A percentile compares a stretch with the other conserved stretches of the same genome.
These are phyloP conservation scores for Lepus europaeus DNA, from an alignment of 2,113 vertebrate species.

Conservation along the genomic window DNA sequence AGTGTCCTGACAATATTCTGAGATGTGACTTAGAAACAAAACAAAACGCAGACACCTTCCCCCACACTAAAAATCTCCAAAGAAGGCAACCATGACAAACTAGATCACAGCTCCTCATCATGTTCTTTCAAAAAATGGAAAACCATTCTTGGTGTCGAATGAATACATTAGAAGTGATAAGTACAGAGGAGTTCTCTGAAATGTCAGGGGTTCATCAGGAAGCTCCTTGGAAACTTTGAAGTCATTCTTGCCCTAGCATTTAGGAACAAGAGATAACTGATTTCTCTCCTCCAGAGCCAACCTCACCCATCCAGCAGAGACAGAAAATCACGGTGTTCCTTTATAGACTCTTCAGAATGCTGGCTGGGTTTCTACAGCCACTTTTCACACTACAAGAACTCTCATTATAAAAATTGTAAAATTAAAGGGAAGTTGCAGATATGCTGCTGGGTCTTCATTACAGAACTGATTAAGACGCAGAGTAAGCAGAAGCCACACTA, in stretches of 20 bases:
- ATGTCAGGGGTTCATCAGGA: slow-evolving; percentile 46
- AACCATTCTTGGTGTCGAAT: slow-evolving; percentile 4
- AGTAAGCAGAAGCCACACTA: slow-evolving; percentile 67
- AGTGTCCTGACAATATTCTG: slow-evolving; percentile 43
- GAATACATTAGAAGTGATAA: slow-evolving; percentile 37
- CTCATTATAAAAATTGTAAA: slow-evolving; percentile 82
- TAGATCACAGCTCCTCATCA: slow-evolving; percentile 27
- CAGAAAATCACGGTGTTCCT: slow-evolving; percentile 65
- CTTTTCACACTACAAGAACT: slow-evolving; percentile 77
- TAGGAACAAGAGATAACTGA: slow-evolving; percentile 36
- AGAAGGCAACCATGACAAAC: slow-evolving; percentile 41
- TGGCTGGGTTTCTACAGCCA: slow-evolving; percentile 73
- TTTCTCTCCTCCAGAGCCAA: slow-evolving; percentile 46
- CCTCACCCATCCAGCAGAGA: slow-evolving; percentile 60
- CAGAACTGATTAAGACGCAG: slow-evolving; percentile 75
- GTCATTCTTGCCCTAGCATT: slow-evolving; percentile 17
- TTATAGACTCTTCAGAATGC: slow-evolving; percentile 63
- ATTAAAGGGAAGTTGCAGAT: slow-evolving; percentile 81
- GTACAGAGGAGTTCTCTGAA: slow-evolving; percentile 42
- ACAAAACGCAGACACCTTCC: slow-evolving; percentile 48
- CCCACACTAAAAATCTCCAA: slow-evolving; percentile 60
- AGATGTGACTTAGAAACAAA: slow-evolving; percentile 59
- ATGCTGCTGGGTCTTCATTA: slow-evolving; percentile 77
- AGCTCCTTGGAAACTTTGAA: slow-evolving; percentile 68
- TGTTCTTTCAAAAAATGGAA: slow-evolving; percentile 43